Evolutionary conservation across 2,888 invertebrate species (phyloP), one percentile per base, ranked within the genome.

Genomic region (Tanypteryx hageni): DNA sequence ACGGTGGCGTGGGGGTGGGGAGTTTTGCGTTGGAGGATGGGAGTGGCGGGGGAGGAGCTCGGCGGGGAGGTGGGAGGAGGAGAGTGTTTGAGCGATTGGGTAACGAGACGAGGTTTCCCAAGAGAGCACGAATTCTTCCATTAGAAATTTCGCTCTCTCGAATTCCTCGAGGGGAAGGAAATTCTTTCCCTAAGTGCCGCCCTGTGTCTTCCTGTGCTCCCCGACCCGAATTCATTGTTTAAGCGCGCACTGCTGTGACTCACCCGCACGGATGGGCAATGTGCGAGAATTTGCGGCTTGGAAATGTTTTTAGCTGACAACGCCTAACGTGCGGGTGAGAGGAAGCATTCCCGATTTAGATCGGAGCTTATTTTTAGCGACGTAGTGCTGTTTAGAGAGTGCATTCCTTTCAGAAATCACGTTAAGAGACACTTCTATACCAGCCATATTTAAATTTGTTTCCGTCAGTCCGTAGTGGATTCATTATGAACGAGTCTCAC

Each of bases 121-220:
- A 27, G 76, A 76, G 76, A 22, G 76, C 76, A 76, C 76, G 76
- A 27, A 76, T 76, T 76, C 76, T 76, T 76, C 76, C 76, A 76
- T 76, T 76, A 76, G 76, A 76, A 76, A 76, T 76, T 76, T 76
- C 68, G 68, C 68, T 68, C 68, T 68, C 68, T 68, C 76, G 76
- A 27, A 76, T 76, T 76, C 76, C 76, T 13, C 22, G 27, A 68
- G 22, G 68, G 68, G 76, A 76, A 76, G 76, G 27, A 27, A 27
- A 27, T 76, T 76, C 76, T 76, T 76, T 76, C 5, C 76, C 76
- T 76, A 76, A 76, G 76, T 76, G 76, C 76, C 76, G 76, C 22
- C 76, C 76, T 22, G 22, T 76, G 76, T 76, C 27, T 76, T 76
- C 76, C 76, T 1, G 44, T 44, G 44, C 44, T 44, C 44, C 44